Base-by-base conservation (phyloP, 1,140 invertebrate species). In the Drosophila rhopaloa region DNA sequence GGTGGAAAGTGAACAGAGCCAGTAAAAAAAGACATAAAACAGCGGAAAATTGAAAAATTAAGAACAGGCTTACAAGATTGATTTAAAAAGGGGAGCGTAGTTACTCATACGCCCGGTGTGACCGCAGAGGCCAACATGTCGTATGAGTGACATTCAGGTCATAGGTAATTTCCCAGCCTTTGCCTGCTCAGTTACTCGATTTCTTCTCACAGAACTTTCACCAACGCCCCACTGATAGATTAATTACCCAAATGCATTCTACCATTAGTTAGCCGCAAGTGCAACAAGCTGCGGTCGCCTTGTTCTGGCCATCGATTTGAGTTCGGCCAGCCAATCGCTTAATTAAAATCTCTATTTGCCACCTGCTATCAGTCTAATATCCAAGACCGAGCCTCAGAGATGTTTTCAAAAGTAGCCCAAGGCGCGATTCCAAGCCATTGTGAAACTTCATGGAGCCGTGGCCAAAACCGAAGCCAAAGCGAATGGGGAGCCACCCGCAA, bases 301-400 rank as follows among this genome's bases (percentile, higher is more conserved):
- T 65, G 43, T 65, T 54, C 32, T 38, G 32, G 56, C 58, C 72
- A 83, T 81, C 74, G 56, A 83, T 79, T 83, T 56, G 66, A 54
- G 80, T 58, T 65, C 37, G 47, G 24, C 47, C 13, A 19, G 62
- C 47, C 82, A 88, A 88, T 88, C 83, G 84, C 51, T 71, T 88
- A 89, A 88, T 88, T 89, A 89, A 88, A 88, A 89, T 88, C 83
- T 88, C 73, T 80, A 77, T 88, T 88, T 68, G 47, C 72, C 76
- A 68, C 67, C 74, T 77, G 66, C 71, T 59, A 29, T 16, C 16
- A 8, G 24, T 40, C 62, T 58, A 32, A 32, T 8, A 32, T 32
- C 29, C 29, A 32, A 32, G 29, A 32, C 29, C 29, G 29, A 7
- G 24, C 14, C 10, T 24, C 5, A n/a, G 37, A 27, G 62, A 55